These are phyloP conservation scores for Microchrysa polita DNA, from an alignment of 2,888 invertebrate species.

Conservation along the genomic window DNA sequence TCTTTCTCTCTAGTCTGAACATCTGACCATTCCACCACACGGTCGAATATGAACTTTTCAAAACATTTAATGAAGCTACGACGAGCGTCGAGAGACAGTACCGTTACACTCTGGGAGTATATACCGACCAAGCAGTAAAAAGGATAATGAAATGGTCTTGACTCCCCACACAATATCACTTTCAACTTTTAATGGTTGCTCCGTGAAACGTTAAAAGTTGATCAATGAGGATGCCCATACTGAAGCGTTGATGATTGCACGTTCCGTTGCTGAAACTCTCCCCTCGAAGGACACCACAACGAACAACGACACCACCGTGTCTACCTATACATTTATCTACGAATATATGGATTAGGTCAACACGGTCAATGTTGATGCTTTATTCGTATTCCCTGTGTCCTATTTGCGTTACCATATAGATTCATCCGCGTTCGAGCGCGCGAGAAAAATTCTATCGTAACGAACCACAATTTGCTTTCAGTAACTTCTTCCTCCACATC, in stretches of 20 bases:
- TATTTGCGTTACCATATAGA: background rate
- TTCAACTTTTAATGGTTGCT: conserved; percentile 1
- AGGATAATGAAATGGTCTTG: background rate
- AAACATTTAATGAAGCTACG: background rate
- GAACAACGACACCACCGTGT: background rate
- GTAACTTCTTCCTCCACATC: background rate
- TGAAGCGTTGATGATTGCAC: background rate
- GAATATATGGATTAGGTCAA: too few relatives aligned
- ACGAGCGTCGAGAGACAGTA: background rate
- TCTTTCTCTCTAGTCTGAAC: background rate
- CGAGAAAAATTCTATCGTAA: too few relatives aligned
- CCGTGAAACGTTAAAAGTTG: background rate
- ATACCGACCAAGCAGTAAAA: too few relatives aligned
- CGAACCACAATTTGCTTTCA: too few relatives aligned
- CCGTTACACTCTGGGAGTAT: too few relatives aligned
- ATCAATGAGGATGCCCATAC: background rate
- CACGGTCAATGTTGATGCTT: background rate
- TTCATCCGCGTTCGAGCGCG: background rate
- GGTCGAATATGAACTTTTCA: background rate
- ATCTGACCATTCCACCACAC: background rate
- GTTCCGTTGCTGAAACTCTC: too few relatives aligned
- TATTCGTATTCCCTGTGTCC: background rate
- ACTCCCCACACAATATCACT: background rate
- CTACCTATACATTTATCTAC: too few relatives aligned
- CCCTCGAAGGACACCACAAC: background rate